Percentiles rank a stretch among this genome's conserved stretches.
Evolutionary conservation across 30 jellyfish, hydroid and myxozoan genomes (phyloP).

Genomic region (Nemopilema nomurai): DNA sequence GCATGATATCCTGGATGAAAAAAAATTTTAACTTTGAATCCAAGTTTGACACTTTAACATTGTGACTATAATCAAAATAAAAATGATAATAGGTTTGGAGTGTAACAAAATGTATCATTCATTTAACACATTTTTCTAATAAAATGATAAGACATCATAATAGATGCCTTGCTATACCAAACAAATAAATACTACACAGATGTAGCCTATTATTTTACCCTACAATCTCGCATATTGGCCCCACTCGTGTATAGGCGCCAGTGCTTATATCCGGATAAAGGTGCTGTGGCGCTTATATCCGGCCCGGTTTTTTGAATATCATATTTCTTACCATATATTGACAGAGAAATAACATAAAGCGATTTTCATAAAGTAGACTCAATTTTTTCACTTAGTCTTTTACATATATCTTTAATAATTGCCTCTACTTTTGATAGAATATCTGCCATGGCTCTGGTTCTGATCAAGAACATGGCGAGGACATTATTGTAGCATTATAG

Average conservation of each 20-base stretch:
- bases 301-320: background rate
- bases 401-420: background rate
- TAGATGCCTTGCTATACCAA: too few relatives aligned
- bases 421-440: background rate
- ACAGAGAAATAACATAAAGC: background rate
- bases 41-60: too few relatives aligned
- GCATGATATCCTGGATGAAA: constrained; percentile 62
- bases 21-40: too few relatives aligned
- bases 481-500: background rate
- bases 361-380: background rate
- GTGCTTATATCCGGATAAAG: background rate
- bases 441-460: background rate
- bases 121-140: too few relatives aligned
- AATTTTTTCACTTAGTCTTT: background rate
- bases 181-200: too few relatives aligned
- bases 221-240: background rate
- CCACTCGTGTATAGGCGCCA: background rate
- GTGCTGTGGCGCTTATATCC: background rate
- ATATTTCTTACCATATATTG: background rate
- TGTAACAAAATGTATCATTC: too few relatives aligned
- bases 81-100: too few relatives aligned
- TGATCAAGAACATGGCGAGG: background rate
- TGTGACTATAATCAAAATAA: too few relatives aligned
- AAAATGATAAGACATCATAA: too few relatives aligned
- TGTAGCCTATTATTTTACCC: too few relatives aligned